These are phyloP conservation scores for Aurelia aurita DNA, from an alignment of 30 jellyfish, hydroid and myxozoan species.

Conservation along the genomic window DNA sequence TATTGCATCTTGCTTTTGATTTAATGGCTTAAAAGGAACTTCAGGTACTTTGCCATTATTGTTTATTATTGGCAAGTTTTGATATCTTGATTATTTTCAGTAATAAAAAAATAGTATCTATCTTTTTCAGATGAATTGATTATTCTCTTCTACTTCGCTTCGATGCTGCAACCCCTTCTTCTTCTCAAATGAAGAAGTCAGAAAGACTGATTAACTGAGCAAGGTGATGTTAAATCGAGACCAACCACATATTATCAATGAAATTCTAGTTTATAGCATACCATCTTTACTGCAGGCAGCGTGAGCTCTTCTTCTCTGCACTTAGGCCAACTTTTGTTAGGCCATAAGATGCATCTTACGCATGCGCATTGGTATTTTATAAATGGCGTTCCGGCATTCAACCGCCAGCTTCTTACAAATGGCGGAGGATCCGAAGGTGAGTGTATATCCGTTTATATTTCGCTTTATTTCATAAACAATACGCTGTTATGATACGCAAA, in stretches of 20 bases:
- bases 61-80: no score
- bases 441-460: conserved; percentile 7
- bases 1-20: no score
- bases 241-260: neutral
- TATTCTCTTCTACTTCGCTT: no score
- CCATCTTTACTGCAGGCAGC: neutral
- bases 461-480: neutral
- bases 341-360: conserved; percentile 10
- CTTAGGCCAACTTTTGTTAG: conserved; percentile 23
- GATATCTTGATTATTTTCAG: no score
- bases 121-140: no score
- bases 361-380: conserved; percentile 54
- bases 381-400: conserved; percentile 51
- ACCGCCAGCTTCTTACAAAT: conserved; percentile 64
- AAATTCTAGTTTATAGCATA: neutral
- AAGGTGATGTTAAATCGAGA: neutral
- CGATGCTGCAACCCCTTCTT: no score
- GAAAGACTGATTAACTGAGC: no score
- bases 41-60: no score
- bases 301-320: conserved; percentile 5
- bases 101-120: no score
- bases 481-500: neutral
- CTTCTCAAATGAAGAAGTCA: no score
- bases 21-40: no score
- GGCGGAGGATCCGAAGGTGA: conserved; percentile 81